Evolutionary conservation across 2,888 invertebrate species (phyloP).

Genomic region (Oscheius sp.): DNA sequence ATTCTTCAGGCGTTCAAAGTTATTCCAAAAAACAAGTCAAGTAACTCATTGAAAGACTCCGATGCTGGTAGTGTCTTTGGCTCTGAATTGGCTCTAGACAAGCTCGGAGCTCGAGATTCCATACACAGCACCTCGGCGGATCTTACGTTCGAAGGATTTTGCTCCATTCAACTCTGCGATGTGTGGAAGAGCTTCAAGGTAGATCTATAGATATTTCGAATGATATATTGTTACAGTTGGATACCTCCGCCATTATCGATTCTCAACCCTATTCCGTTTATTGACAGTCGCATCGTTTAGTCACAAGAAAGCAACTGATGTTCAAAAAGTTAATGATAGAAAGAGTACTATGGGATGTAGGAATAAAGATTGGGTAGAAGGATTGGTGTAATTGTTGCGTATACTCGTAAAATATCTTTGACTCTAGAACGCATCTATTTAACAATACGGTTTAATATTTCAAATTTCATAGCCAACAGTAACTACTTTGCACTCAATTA

Average conservation of each 20-base stretch:
- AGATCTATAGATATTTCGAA: neutral
- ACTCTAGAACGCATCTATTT: no score
- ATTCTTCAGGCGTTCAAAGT: constrained; percentile 31
- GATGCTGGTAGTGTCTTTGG: constrained; percentile 1
- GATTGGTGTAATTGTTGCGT: no score
- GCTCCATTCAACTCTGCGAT: constrained; percentile 21
- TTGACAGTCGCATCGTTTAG: no score
- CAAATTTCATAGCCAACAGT: no score
- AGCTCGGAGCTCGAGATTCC: neutral
- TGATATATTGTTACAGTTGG: neutral
- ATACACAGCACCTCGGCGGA: neutral
- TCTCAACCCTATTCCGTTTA: no score
- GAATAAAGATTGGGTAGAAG: no score
- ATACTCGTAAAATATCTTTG: no score
- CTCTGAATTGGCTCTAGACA: constrained; percentile 2
- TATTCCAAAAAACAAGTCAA: constrained; percentile 26
- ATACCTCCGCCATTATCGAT: neutral
- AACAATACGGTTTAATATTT: no score
- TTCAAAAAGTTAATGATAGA: no score
- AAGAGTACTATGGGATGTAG: no score
- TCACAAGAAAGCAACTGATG: no score
- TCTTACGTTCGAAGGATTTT: neutral
- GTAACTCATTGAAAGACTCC: constrained; percentile 5
- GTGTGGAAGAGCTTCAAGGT: constrained; percentile 28
- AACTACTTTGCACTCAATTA: no score